phyloP scores from a whole-genome alignment of 2,113 vertebrate species.

The Helogale parvula region DNA sequence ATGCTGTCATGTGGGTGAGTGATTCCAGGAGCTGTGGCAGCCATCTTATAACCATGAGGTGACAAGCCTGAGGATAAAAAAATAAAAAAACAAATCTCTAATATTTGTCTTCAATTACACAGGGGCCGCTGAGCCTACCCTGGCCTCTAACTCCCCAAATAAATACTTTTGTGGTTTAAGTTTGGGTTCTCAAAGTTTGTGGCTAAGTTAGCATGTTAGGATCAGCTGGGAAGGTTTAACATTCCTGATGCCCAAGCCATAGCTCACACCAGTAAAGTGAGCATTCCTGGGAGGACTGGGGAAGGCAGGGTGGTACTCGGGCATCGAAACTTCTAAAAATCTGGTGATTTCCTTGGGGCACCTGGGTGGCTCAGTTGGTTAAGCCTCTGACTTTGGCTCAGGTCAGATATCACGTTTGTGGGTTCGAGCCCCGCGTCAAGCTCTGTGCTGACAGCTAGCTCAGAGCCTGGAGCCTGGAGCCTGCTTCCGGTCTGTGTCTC shows the following conservation, averaged over 20 bases:
- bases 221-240: neutral
- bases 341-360: neutral
- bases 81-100: neutral
- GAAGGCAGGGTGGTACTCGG: no score
- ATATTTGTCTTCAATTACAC: neutral
- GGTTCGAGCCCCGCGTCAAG: no score
- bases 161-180: neutral
- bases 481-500: no score
- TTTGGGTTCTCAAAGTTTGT: neutral
- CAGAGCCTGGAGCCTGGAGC: no score
- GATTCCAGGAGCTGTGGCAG: neutral
- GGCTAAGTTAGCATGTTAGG: neutral
- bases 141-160: neutral
- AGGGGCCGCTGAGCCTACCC: neutral
- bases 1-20: neutral
- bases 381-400: no score
- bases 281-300: neutral
- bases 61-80: neutral
- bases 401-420: no score
- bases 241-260: neutral
- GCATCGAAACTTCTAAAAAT: neutral
- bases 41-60: neutral
- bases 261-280: neutral
- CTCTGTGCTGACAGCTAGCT: no score
- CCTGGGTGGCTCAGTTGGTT: no score